A percentile compares a stretch with the other conserved stretches of the same genome.
phyloP scores from a whole-genome alignment of 1,140 invertebrate species.

The Halictus rubicundus region DNA sequence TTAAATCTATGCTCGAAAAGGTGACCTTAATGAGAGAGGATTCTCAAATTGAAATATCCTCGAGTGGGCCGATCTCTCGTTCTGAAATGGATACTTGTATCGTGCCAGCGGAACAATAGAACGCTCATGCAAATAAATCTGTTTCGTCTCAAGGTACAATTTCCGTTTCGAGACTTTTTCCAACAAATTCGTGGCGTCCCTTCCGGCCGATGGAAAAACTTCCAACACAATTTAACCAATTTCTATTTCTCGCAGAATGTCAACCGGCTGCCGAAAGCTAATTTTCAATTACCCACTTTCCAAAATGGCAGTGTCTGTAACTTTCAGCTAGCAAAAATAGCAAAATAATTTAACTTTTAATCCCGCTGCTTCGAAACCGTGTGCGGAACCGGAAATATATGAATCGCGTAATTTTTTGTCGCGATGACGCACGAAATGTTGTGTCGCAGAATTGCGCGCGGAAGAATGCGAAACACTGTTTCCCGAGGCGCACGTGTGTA shows the following conservation, averaged over 20 bases:
- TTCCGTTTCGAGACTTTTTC: not conserved
- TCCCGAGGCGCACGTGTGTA: not conserved
- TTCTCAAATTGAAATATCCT: constrained; percentile 18
- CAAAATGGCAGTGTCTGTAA: too few relatives aligned
- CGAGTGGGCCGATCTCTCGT: not conserved
- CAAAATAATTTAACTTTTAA: too few relatives aligned
- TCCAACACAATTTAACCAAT: too few relatives aligned
- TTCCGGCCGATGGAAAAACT: too few relatives aligned
- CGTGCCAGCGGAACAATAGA: not conserved
- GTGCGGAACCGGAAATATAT: not conserved
- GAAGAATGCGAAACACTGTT: not conserved
- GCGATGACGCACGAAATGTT: not conserved
- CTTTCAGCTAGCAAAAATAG: too few relatives aligned
- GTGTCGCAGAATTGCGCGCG: not conserved
- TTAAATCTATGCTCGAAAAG: constrained; percentile 17
- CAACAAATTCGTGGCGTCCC: too few relatives aligned
- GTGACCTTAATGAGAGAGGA: constrained; percentile 31
- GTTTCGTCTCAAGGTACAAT: not conserved
- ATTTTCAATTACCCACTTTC: too few relatives aligned
- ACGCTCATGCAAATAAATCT: not conserved
- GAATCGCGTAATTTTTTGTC: not conserved
- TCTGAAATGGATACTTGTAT: not conserved
- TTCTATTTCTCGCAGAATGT: too few relatives aligned
- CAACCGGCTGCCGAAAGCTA: too few relatives aligned
- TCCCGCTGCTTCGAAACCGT: not conserved